Evolutionary conservation across 2,113 vertebrate genomes (phyloP), one percentile per base, ranked within the genome.

Genomic region (Charina bottae): DNA sequence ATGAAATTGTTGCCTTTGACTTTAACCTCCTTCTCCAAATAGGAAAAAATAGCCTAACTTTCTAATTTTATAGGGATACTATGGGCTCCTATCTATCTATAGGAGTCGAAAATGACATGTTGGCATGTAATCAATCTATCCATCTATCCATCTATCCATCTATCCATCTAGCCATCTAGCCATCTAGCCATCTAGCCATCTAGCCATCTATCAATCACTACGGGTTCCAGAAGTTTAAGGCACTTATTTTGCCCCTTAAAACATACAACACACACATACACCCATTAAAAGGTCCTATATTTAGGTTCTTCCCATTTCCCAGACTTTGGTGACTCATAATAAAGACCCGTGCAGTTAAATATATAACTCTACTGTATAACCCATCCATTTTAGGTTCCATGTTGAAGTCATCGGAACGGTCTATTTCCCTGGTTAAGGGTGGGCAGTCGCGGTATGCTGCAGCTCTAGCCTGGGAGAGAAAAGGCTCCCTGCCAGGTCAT

Each of bases 391-490:
- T 92, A 99, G 99, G 99, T 89, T 99, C 99, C 0, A 97, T 98
- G 95, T 60, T 99, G 85, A 95, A 98, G 93, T 96, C 98, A 59
- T 93, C 99, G 0, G 98, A 99, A 94, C 97, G 96, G 91, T 98
- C 98, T 0, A 91, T 99, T 94, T 99, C 99, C 2, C 56, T 98
- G 85, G 98, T 98, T 54, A 97, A 84, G 94, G 99, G 99, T 2
- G 99, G 99, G 4, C 96, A 97, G 88, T 59, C 97, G 49, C 96
- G 97, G 56, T 98, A 98, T 12, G 96, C 98, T 0, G 98, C 98
- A 7, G 97, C 98, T 90, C 95, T 99, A 94, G 98, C 97, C 2
- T 99, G 98, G 98, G 97, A 98, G 91, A 98, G 97, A 92, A 97
- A 98, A 24, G 97, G 95, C 0, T 49, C 96, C 0, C 91, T 97